Evolutionary conservation across 2,888 invertebrate genomes (phyloP).

Genomic region (Fissipunctia ypsillon): DNA sequence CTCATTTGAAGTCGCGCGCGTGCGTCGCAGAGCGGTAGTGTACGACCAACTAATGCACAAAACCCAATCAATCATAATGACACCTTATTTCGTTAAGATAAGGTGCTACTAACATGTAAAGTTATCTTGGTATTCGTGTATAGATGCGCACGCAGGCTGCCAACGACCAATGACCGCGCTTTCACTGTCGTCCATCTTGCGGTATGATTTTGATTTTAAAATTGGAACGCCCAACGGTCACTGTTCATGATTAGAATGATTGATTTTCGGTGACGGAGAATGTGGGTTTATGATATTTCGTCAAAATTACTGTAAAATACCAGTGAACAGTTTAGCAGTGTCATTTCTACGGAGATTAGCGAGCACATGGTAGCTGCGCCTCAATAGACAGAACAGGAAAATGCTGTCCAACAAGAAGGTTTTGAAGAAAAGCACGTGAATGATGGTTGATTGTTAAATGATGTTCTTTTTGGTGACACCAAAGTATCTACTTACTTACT

Average conservation of each 20-base stretch:
- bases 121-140: slow-evolving; percentile 77
- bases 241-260: slow-evolving; percentile 65
- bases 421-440: background rate
- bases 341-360: background rate
- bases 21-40: slow-evolving; percentile 77
- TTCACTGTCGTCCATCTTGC: slow-evolving; percentile 88
- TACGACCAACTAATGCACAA: slow-evolving; percentile 55
- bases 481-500: background rate
- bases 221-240: slow-evolving; percentile 80
- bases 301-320: slow-evolving; percentile 7
- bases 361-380: background rate
- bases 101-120: slow-evolving; percentile 6
- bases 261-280: slow-evolving; percentile 40
- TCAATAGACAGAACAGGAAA: background rate
- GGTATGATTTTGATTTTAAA: slow-evolving; percentile 83
- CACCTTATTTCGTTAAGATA: background rate
- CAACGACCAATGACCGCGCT: slow-evolving; percentile 90
- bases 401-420: background rate
- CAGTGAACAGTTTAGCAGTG: background rate
- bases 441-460: background rate
- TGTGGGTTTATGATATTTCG: slow-evolving; percentile 38
- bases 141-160: slow-evolving; percentile 84
- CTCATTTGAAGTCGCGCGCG: slow-evolving; percentile 82
- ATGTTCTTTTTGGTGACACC: background rate
- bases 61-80: slow-evolving; percentile 8